phyloP scores from a whole-genome alignment of 2,888 invertebrate species.

The Adelphocoris suturalis region DNA sequence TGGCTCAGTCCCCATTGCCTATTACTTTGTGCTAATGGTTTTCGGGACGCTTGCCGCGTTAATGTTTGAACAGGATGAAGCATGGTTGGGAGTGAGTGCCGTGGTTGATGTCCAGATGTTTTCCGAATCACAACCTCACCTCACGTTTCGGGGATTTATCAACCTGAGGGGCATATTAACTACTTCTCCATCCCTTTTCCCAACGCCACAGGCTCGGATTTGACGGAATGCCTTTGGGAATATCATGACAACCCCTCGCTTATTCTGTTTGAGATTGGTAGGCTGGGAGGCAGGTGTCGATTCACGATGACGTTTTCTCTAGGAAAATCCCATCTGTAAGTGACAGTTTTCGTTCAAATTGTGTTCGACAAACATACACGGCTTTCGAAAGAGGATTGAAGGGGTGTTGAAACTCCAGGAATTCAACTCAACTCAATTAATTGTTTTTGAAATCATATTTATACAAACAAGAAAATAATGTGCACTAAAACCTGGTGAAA shows the following conservation, averaged over 20 bases:
- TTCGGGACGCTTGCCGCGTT: neutral
- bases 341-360: neutral
- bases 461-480: no score
- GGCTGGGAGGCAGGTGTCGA: conserved; percentile 7
- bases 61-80: conserved; percentile 38
- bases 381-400: neutral
- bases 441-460: neutral
- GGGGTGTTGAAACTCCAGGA: neutral
- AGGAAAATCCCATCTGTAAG: neutral
- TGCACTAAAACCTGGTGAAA: no score
- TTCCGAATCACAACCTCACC: conserved; percentile 51
- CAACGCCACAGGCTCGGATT: conserved; percentile 42
- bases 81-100: conserved; percentile 1
- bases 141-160: conserved; percentile 65
- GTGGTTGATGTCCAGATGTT: conserved; percentile 60
- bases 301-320: neutral
- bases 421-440: no score
- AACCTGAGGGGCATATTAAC: conserved; percentile 67
- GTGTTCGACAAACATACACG: neutral
- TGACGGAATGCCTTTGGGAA: conserved; percentile 41
- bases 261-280: conserved; percentile 30
- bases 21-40: conserved; percentile 43
- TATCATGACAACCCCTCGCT: conserved; percentile 32
- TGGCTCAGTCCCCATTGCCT: neutral
- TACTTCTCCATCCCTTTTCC: conserved; percentile 1